A percentile compares a stretch with the other conserved stretches of the same genome.
These are phyloP conservation scores for Rhinopithecus roxellana DNA, from an alignment of 2,113 vertebrate species.

Conservation along the genomic window DNA sequence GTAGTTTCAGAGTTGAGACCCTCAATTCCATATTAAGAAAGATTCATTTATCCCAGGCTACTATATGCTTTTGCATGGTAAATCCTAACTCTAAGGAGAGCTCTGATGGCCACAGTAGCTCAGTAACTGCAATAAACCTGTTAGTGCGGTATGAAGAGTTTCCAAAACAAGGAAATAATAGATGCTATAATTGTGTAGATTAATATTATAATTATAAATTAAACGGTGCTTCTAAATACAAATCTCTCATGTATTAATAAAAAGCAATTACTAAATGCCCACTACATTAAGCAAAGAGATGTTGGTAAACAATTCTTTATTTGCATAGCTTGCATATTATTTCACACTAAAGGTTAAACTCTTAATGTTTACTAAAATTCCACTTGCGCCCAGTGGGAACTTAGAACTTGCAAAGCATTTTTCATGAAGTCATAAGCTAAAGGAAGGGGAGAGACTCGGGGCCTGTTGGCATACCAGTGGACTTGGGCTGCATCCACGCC, in stretches of 20 bases:
- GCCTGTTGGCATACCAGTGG: not conserved
- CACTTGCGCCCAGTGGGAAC: not conserved
- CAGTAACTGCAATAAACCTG: not conserved
- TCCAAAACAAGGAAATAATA: not conserved
- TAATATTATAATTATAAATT: not conserved
- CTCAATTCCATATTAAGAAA: not conserved
- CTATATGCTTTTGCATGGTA: not conserved
- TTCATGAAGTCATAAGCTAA: not conserved
- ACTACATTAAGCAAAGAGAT: not conserved
- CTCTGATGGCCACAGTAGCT: not conserved
- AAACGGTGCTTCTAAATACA: not conserved
- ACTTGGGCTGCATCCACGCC: fast-evolving
- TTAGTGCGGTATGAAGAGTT: not conserved
- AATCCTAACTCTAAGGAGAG: not conserved
- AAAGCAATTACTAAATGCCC: not conserved
- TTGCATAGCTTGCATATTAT: not conserved
- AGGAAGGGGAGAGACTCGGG: not conserved
- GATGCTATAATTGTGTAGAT: not conserved
- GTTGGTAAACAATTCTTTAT: not conserved
- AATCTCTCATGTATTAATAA: not conserved
- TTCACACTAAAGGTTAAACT: not conserved
- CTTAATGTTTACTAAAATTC: not conserved
- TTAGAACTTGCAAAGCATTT: not conserved
- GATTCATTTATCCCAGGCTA: not conserved
- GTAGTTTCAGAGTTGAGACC: not conserved